Base-by-base conservation (phyloP, 1,140 invertebrate genomes). In the Palaemon carinicauda region DNA sequence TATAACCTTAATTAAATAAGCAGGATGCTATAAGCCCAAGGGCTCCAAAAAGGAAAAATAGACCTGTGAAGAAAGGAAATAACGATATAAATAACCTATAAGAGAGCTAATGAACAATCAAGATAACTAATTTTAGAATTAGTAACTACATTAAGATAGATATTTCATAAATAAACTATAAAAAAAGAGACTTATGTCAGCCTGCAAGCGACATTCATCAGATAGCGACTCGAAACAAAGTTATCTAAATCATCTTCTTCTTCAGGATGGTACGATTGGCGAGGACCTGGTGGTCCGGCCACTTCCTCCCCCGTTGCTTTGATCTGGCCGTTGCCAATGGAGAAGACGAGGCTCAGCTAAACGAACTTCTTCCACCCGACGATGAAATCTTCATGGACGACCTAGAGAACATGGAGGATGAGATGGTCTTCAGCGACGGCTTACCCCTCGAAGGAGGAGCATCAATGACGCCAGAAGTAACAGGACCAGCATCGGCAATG, bases 181-280 rank as follows among this genome's bases (percentile, higher is more conserved):
- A n/a, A n/a, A n/a, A n/a, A n/a, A n/a, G n/a, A n/a, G n/a, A n/a
- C n/a, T n/a, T n/a, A n/a, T n/a, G n/a, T n/a, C n/a, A n/a, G n/a
- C n/a, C n/a, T n/a, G n/a, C n/a, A n/a, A n/a, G 33, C 33, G 9
- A 41, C 9, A 4, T 9, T 74, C 71, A 1, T 73, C 21, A 24
- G 15, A 19, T 73, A n/a, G 69, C 15, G 5, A 17, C 7, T 73
- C 69, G 19, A 41, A 31, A 50, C 51, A 74, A 74, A 12, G 31
- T 50, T 29, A 27, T 78, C 75, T 51, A 21, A 33, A 4, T 78
- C 71, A 2, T 73, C 15, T 1, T 31, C 3, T 52, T 78, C 74
- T 41, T 24, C 73, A 91, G 91, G 91, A 92, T 73, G 91, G 91
- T 9, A 92, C 91, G 12, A 90, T 92, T 27, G 91, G 91, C 2